Conservation (phyloP, 1,140 invertebrate genomes). For the Caenorhabditis brenneri region DNA sequence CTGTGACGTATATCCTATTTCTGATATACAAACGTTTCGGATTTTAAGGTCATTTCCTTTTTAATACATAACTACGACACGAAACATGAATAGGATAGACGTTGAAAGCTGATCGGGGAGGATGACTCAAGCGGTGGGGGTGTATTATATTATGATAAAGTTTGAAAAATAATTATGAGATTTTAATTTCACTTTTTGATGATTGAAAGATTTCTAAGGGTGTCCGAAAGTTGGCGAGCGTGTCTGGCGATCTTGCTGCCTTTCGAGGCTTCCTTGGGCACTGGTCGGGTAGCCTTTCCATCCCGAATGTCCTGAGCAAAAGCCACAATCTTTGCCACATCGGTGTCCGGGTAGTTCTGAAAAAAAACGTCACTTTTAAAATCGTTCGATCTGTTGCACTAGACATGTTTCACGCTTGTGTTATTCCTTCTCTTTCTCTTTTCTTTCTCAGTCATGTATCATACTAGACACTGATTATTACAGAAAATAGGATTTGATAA, state of each 20-base stretch:
- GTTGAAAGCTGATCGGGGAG: neutral
- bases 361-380: neutral
- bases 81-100: neutral
- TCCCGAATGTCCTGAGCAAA: constrained; percentile 47
- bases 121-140: neutral
- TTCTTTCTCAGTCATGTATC: neutral
- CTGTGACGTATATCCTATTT: neutral
- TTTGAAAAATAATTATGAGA: too few relatives aligned
- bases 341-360: constrained; percentile 51
- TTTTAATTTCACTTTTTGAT: constrained; percentile 8
- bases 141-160: too few relatives aligned
- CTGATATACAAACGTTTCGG: neutral
- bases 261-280: neutral
- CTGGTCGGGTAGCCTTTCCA: neutral
- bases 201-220: neutral
- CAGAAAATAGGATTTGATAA: neutral
- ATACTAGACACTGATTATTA: neutral
- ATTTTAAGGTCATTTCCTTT: neutral
- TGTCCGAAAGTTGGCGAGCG: constrained; percentile 11
- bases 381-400: neutral
- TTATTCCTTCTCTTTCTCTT: too few relatives aligned
- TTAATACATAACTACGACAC: neutral
- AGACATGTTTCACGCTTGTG: neutral
- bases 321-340: constrained; percentile 28
- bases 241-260: neutral